Conservation (phyloP, 2,797 vertebrate genomes). For the Danio aesculapii region DNA sequence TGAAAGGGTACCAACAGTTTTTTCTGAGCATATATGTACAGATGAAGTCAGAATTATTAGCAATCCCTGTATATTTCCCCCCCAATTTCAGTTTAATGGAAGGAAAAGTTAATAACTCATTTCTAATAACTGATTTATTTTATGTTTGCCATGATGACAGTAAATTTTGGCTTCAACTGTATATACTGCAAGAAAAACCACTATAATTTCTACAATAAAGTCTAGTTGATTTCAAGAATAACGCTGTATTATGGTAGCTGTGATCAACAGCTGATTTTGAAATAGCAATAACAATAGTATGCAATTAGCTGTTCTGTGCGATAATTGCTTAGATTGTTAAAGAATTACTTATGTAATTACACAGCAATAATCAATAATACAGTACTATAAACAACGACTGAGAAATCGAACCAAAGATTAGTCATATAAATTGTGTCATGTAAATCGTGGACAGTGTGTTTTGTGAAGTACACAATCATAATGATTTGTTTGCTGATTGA, state of each 20-base stretch:
- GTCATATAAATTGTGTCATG: background rate
- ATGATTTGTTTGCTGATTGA: background rate
- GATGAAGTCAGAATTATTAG: no score
- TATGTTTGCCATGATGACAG: no score
- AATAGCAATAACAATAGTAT: background rate
- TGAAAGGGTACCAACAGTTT: no score
- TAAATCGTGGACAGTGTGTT: slow-evolving; percentile 10
- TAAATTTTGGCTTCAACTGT: no score
- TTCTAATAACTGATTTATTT: no score
- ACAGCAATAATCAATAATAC: background rate
- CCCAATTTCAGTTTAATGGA: no score
- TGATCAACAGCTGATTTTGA: background rate
- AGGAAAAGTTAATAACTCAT: no score
- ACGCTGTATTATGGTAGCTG: background rate
- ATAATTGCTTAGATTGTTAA: background rate
- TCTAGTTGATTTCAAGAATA: background rate
- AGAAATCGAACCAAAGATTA: background rate
- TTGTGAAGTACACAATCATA: background rate
- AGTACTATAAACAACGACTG: background rate
- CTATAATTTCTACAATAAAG: background rate
- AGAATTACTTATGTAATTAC: background rate
- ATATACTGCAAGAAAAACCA: no score
- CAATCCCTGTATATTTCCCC: no score
- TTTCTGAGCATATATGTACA: no score
- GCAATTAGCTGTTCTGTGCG: background rate